Base-by-base conservation (phyloP, 2,113 vertebrate genomes). In the Sphaerodactylus townsendi region DNA sequence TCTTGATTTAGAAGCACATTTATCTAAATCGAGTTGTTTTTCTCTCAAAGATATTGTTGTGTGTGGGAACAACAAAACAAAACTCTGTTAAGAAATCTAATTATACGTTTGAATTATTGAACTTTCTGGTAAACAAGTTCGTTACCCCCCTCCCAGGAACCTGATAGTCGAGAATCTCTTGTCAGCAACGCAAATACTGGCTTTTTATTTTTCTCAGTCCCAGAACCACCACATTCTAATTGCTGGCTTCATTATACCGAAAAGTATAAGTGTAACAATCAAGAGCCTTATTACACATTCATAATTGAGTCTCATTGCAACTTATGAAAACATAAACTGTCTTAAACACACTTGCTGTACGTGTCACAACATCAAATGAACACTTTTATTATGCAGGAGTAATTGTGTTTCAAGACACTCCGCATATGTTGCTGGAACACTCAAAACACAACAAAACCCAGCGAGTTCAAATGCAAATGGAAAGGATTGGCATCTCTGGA, bases 281-380 rank as follows among this genome's bases (percentile, higher is more conserved):
- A 96, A 95, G 93, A 94, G 94, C 93, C 95, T 96, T 96, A 96
- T 96, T 96, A 96, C 95, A 96, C 94, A 96, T 95, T 96, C 95
- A 96, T 96, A 96, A 96, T 96, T 96, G 95, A 94, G 94, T 96
- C 96, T 96, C 95, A 94, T 95, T 96, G 94, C 92, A 94, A 95
- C 94, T 96, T 96, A 96, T 96, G 95, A 96, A 96, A 96, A 96
- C 94, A 96, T 96, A 96, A 96, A 95, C 93, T 95, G 93, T 93
- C 93, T 96, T 96, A 96, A 96, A 96, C 95, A 96, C 95, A 96
- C 95, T 96, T 96, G 91, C 92, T 94, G 94, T 96, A 96, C 94
- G 95, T 93, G 95, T 96, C 88, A 73, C 92, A 96, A 95, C 95
- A 95, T 96, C 95, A 96, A 94, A 96, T 94, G 92, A 95, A 94